These are phyloP conservation scores for Rhopalosiphum padi DNA, from an alignment of 1,140 invertebrate species.

Conservation along the genomic window DNA sequence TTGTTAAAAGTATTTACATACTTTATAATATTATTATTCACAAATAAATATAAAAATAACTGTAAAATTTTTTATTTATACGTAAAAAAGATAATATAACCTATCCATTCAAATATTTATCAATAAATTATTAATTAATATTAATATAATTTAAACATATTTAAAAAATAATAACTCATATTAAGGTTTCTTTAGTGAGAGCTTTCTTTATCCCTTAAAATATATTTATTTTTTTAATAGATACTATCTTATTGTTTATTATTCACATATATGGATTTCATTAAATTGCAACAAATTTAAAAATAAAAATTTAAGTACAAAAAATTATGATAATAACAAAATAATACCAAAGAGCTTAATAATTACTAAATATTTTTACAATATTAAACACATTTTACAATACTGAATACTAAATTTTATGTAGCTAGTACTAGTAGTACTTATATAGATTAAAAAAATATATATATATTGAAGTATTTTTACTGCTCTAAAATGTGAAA, in stretches of 20 bases:
- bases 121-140: not conserved
- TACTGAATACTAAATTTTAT: no score
- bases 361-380: no score
- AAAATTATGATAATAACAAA: not conserved
- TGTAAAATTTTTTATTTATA: not conserved
- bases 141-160: no score
- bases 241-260: not conserved
- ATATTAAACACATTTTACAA: no score
- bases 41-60: not conserved
- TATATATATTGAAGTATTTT: not conserved
- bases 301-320: not conserved
- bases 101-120: not conserved
- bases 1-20: not conserved
- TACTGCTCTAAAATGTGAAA: no score
- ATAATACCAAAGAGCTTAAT: not conserved
- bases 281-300: no score
- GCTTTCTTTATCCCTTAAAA: not conserved
- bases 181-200: not conserved
- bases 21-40: not conserved
- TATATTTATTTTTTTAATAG: not conserved
- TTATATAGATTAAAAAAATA: not conserved
- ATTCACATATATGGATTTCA: no score
- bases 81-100: not conserved
- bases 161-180: not conserved
- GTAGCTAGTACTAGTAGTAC: not conserved